Evolutionary conservation across 2,888 invertebrate genomes (phyloP), one percentile per base, ranked within the genome.

Genomic region (Phyllotreta striolata): DNA sequence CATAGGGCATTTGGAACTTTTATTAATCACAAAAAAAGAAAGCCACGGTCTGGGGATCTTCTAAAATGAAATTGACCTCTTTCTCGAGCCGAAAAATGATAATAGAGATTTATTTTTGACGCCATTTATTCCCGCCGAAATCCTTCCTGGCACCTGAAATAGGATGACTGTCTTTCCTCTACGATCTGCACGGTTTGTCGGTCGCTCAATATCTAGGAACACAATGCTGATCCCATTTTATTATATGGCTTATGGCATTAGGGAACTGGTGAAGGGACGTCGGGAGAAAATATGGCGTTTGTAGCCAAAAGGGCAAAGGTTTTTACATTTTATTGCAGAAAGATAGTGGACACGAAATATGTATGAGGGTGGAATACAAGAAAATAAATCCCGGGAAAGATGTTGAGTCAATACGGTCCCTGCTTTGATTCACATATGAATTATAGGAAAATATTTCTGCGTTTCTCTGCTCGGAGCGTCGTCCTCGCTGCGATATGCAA

Each of bases 191-290:
- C 47, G 52, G 43, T 60, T 52, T 60, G 52, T 52, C 60, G 52
- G 43, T 60, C 60, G 60, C 52, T 52, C 60, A 60, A 60, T 60
- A 60, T 60, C 60, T 60, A 60, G 60, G 60, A 60, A 60, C 60
- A 60, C 60, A 60, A 60, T 60, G 60, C 60, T 60, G 60, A 60
- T 60, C 60, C 60, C 60, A 52, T 60, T 60, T 60, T 60, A 60
- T 60, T 60, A 60, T 60, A 54, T 52, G 43, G 60, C 60, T 60
- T 60, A 60, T 60, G 52, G 60, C 52, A 60, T 60, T 60, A 60
- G 59, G 44, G 59, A 60, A 52, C 41, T 60, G 52, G 60, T 52
- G 54, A 60, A 60, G 60, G 60, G 60, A 52, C 60, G 24, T 24
- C 24, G 60, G 14, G 13, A 44, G 51, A 44, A 60, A 60, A 60